These are phyloP conservation scores for Drosophila pegasa DNA, from an alignment of 2,888 invertebrate species.

Conservation along the genomic window DNA sequence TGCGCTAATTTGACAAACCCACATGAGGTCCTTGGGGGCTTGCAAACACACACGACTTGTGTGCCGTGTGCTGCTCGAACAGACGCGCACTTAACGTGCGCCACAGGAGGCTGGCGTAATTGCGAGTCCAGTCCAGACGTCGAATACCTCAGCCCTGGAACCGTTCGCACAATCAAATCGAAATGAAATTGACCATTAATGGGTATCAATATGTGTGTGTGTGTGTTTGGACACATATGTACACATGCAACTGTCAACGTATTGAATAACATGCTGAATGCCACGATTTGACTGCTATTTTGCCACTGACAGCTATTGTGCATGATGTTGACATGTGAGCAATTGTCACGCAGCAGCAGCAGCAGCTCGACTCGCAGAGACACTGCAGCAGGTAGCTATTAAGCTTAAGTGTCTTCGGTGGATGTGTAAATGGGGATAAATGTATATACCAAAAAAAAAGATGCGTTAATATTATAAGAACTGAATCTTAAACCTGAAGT, in stretches of 20 bases:
- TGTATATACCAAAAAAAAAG: neutral
- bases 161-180: slow-evolving; percentile 68
- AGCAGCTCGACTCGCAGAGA: slow-evolving; percentile 3
- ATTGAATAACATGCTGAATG: slow-evolving; percentile 49
- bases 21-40: slow-evolving; percentile 71
- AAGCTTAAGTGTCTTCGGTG: neutral
- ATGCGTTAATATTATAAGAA: neutral
- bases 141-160: slow-evolving; percentile 31
- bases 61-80: slow-evolving; percentile 23
- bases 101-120: slow-evolving; percentile 76
- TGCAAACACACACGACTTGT: slow-evolving; percentile 28
- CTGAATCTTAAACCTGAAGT: neutral
- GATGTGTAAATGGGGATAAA: too few species aligned
- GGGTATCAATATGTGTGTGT: slow-evolving; percentile 42
- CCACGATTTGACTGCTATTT: slow-evolving; percentile 21
- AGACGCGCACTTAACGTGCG: slow-evolving; percentile 61
- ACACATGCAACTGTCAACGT: slow-evolving; percentile 23
- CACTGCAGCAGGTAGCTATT: slow-evolving; percentile 1
- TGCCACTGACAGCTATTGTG: slow-evolving; percentile 57
- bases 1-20: slow-evolving; percentile 80
- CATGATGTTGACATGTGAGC: slow-evolving; percentile 54
- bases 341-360: slow-evolving; percentile 24
- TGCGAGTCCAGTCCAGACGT: slow-evolving; percentile 66
- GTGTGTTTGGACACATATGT: slow-evolving; percentile 11
- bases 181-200: slow-evolving; percentile 82